Evolutionary conservation across 2,113 vertebrate genomes (phyloP), one percentile per base, ranked within the genome.

Genomic region (Terrapene triunguis): DNA sequence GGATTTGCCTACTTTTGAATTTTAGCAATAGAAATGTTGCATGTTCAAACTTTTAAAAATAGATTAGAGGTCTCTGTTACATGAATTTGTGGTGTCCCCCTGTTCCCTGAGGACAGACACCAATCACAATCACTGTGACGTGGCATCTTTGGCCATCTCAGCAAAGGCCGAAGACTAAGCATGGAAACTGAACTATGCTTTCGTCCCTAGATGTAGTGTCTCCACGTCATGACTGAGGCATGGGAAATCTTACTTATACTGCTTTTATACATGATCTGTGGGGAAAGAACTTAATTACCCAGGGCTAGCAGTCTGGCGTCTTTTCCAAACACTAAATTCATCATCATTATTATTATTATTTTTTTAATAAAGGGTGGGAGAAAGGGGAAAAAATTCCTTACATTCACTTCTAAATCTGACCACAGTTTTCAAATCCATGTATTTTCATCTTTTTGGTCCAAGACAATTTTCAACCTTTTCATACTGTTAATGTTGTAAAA

Each of bases 211-310:
- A 72, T 80, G 62, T n/a, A 74, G 11, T 93, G 38, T 95, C 91
- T 93, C 24, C 69, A 35, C 12, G 32, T 35, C 32, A 65, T 44
- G 81, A 55, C 94, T 93, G 80, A 80, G 87, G 44, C 90, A 42
- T 97, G 96, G 94, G 85, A 32, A 74, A 74, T 42, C 69, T 42
- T 74, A 74, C 69, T 74, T 24, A 74, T 72, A 91, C 84, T 85
- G 95, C 19, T 25, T 92, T 97, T 97, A 90, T 97, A 82, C 48
- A 53, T 92, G 38, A 12, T 69, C 72, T 88, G 72, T 86, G 89
- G 85, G 93, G 85, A 89, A 89, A 88, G 55, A 79, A 12, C 44
- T 88, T 95, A 91, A 78, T 95, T 87, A 82, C 85, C 44, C 85
- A 84, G 93, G 89, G 86, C 79, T 44, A 92, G 91, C 78, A 86